These are phyloP conservation scores for Microctenopoma lineatum DNA, from an alignment of 2,797 vertebrate species.

Conservation along the genomic window DNA sequence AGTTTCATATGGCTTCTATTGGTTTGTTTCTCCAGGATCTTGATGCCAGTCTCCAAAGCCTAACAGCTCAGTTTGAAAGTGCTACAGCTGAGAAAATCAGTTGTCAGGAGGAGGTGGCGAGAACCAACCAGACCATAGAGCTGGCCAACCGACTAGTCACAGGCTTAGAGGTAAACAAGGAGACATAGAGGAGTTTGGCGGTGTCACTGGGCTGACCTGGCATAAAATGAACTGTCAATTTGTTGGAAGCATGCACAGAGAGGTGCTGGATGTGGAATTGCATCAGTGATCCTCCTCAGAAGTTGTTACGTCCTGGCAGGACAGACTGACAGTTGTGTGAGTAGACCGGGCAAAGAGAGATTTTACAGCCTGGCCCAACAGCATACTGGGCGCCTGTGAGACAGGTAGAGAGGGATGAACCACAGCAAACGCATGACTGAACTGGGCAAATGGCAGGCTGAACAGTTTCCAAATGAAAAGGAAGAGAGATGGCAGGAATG, in stretches of 20 bases:
- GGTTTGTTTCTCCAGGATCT: conserved; percentile 81
- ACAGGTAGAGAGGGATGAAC: conserved; percentile 79
- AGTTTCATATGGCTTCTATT: conserved; percentile 23
- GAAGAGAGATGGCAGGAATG: conserved; percentile 52
- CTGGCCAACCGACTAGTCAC: conserved; percentile 86
- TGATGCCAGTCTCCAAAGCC: conserved; percentile 80
- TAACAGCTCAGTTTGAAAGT: conserved; percentile 86
- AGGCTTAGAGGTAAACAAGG: conserved; percentile 84
- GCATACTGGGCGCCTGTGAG: conserved; percentile 67
- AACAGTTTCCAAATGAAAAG: conserved; percentile 70
- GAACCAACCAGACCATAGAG: conserved; percentile 83
- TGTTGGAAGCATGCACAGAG: conserved; percentile 52
- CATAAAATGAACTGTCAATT: conserved; percentile 59
- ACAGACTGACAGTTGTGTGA: conserved; percentile 59
- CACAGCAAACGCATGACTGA: conserved; percentile 79
- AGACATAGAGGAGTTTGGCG: conserved; percentile 45
- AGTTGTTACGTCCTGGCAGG: conserved; percentile 71
- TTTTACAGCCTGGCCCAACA: conserved; percentile 70
- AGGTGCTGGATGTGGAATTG: conserved; percentile 62
- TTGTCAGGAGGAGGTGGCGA: conserved; percentile 86
- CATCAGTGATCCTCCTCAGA: conserved; percentile 70
- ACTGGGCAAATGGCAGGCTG: conserved; percentile 75
- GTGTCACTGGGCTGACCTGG: conserved; percentile 58
- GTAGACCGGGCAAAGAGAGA: conserved; percentile 57
- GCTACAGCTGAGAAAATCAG: conserved; percentile 84